Conservation (phyloP, 2,888 invertebrate species). For the Chloroclystis v-ata region DNA sequence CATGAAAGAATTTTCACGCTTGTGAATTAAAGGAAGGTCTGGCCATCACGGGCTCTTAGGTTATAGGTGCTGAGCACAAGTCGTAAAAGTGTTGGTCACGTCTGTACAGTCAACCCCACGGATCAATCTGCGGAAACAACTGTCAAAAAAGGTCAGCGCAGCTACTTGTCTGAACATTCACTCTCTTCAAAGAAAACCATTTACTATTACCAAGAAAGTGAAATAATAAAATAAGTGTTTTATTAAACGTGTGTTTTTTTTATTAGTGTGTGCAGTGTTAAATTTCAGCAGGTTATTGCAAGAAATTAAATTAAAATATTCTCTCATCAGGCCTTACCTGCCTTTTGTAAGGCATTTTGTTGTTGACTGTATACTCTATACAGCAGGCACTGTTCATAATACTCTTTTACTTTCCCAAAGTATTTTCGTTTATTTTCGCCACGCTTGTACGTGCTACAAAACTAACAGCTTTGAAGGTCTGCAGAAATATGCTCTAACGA, state of each 20-base stretch:
- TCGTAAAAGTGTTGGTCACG: slow-evolving; percentile 14
- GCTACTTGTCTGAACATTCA: neutral
- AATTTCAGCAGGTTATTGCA: too few species aligned
- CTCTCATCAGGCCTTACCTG: too few species aligned
- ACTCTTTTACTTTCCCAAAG: slow-evolving; percentile 7
- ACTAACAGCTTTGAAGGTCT: neutral
- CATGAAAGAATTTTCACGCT: too few species aligned
- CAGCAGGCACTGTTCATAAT: slow-evolving; percentile 10
- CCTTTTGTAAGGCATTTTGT: neutral
- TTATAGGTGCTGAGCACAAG: slow-evolving; percentile 9
- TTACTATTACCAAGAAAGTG: too few species aligned
- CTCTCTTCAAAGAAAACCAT: too few species aligned
- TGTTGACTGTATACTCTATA: neutral
- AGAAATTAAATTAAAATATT: too few species aligned
- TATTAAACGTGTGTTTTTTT: too few species aligned
- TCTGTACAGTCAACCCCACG: neutral
- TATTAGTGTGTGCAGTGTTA: too few species aligned
- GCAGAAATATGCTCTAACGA: neutral
- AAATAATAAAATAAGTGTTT: too few species aligned
- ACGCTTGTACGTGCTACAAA: slow-evolving; percentile 3
- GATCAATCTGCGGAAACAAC: neutral
- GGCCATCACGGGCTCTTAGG: too few species aligned
- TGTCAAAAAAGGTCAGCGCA: neutral
- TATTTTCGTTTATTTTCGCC: slow-evolving; percentile 10
- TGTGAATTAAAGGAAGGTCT: too few species aligned